Evolutionary conservation across 2,888 invertebrate species (phyloP).

Genomic region (Lithophane ornitopus): DNA sequence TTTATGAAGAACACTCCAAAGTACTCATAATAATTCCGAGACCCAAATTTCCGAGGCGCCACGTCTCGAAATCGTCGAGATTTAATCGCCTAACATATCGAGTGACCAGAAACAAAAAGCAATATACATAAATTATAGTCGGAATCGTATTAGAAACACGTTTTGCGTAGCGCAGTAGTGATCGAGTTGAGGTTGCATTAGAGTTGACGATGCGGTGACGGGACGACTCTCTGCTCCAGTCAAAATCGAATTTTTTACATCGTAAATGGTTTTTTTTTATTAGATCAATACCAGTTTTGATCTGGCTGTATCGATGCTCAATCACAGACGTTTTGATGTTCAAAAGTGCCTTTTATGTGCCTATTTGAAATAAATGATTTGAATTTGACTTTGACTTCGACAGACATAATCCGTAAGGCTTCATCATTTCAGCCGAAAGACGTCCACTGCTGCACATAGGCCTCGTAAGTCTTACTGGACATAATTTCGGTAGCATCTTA

Average conservation of each 20-base stretch:
- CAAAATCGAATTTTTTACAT: neutral
- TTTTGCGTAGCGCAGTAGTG: conserved; percentile 86
- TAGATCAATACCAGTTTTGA: neutral
- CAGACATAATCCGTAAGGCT: too few species aligned
- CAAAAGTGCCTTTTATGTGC: too few species aligned
- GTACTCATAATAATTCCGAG: conserved; percentile 61
- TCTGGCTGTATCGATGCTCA: neutral
- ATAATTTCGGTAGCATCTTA: neutral
- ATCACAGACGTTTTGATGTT: too few species aligned
- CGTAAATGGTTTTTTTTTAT: neutral
- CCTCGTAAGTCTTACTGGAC: neutral
- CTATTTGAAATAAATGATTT: too few species aligned
- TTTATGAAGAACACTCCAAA: conserved; percentile 41
- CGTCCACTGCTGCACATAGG: too few species aligned
- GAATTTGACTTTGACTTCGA: too few species aligned
- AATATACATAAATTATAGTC: conserved; percentile 80
- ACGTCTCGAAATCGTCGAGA: conserved; percentile 67
- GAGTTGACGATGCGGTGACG: conserved; percentile 47
- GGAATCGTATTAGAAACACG: conserved; percentile 81
- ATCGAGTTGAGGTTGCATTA: conserved; percentile 71
- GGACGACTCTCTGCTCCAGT: conserved; percentile 4
- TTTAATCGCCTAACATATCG: conserved; percentile 72
- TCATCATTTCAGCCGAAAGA: too few species aligned
- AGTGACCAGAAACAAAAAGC: conserved; percentile 78
- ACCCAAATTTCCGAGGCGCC: conserved; percentile 68